Base-by-base conservation (phyloP, 2,888 invertebrate species). In the Neoitamus cyanurus region DNA sequence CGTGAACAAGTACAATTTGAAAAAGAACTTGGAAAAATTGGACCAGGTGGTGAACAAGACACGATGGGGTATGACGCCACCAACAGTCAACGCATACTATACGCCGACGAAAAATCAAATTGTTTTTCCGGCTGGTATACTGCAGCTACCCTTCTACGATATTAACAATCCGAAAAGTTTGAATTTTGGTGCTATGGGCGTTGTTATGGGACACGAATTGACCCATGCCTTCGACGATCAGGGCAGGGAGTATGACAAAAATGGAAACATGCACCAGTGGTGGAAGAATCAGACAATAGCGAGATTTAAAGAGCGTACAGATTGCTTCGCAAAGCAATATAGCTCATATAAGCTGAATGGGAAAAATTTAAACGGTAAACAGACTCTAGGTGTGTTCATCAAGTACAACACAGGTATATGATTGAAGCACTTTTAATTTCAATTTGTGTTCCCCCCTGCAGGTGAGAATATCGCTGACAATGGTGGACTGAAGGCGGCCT, bases 171-270 rank as follows among this genome's bases (percentile, higher is more conserved):
- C 98, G 0, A 95, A 94, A 88, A 96, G 97, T 85, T 93, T 99
- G 11, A 99, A 99, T 91, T 99, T 96, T 88, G 99, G 99, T 0
- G 98, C 97, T 1, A 98, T 99, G 94, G 99, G 99, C 0, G 98
- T 98, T 0, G 98, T 99, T 0, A 98, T 99, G 95, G 99, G 99
- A 0, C 99, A 99, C 89, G 98, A 99, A 90, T 91, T 99, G 83
- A 98, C 98, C 0, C 98, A 99, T 89, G 98, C 98, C 0, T 99
- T 99, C 89, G 99, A 99, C 90, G 98, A 98, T 89, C 97, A 97
- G 92, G 98, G 99, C 0, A 92, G 99, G 20, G 98, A 98, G 91
- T 99, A 98, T 91, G 99, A 99, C 90, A 95, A 96, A 87, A 93
- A 91, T 85, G 99, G 99, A 0, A 99, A 99, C 91, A 92, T 99